Evolutionary conservation across 2,797 vertebrate species (phyloP), one percentile per base, ranked within the genome.

Genomic region (Typhlichthys subterraneus): DNA sequence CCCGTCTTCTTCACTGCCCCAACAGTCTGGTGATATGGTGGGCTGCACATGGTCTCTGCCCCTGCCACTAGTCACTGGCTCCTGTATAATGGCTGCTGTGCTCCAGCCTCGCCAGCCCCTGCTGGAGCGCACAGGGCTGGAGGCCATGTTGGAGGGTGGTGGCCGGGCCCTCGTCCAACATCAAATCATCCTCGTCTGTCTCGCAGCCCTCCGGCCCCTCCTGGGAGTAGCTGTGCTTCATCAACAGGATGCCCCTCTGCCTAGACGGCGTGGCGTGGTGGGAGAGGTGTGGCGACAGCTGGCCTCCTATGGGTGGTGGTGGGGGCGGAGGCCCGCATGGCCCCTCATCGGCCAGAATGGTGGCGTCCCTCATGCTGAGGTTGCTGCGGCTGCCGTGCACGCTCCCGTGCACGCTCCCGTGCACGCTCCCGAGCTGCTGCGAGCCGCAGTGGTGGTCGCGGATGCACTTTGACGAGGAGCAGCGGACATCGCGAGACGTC

Each of bases 401-500:
- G 3, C 82, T 87, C 3, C 82, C 78, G 0, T 82, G 85, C 59
- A 85, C 47, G 4, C 82, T 87, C 3, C 82, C 79, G 0, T 82
- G 85, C 94, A 69, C n/a, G n/a, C n/a, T n/a, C n/a, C n/a, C n/a
- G n/a, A n/a, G n/a, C n/a, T 94, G 88, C 61, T 94, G 94, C 7
- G 96, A 97, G 80, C 97, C 97, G 76, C 97, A 99, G 91, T 99
- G 97, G 90, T 98, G 97, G 87, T 96, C 95, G 1, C 96, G 95
- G 79, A 97, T 90, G 82, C 97, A 98, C 89, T 95, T 97, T 84
- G 96, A 98, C 65, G 96, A 97, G 12, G 94, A 93, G 73, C 95
- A 94, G 63, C 91, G 91, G 82, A 97, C 91, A 85, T 95, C 95
- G 71, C 96, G 94, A 71, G 94, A 95, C 87, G 95, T 94, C 61